Conservation (phyloP, 1,140 invertebrate genomes). For the Dinothrombium tinctorium region DNA sequence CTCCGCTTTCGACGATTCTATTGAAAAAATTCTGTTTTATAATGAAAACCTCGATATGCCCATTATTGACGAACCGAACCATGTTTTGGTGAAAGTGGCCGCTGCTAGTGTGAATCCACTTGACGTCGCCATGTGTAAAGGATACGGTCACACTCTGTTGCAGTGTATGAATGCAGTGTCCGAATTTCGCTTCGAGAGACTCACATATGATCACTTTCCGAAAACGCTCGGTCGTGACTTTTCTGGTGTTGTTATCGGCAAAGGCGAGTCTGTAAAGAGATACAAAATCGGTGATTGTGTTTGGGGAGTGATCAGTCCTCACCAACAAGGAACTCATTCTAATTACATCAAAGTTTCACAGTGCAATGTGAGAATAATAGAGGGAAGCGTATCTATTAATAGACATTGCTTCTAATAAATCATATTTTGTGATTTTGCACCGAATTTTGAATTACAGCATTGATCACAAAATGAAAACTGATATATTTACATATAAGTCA, state of each 20-base stretch:
- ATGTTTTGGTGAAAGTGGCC: conserved; percentile 51
- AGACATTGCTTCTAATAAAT: too few relatives aligned
- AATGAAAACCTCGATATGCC: neutral
- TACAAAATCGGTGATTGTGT: conserved; percentile 48
- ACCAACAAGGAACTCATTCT: conserved; percentile 30
- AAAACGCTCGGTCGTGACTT: conserved; percentile 63
- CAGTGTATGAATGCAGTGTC: neutral
- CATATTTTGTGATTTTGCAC: too few relatives aligned
- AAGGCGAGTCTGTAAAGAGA: conserved; percentile 36
- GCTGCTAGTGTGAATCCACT: conserved; percentile 74
- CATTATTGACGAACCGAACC: conserved; percentile 26
- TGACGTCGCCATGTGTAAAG: conserved; percentile 56
- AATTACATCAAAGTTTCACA: too few relatives aligned
- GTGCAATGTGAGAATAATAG: too few relatives aligned
- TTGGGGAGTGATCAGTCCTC: conserved; percentile 19
- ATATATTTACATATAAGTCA: too few relatives aligned
- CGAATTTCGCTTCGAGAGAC: too few relatives aligned
- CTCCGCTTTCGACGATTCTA: too few relatives aligned
- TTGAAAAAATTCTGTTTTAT: neutral
- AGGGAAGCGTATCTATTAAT: too few relatives aligned
- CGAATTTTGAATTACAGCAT: too few relatives aligned
- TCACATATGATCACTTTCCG: conserved; percentile 31
- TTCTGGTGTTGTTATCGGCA: conserved; percentile 44
- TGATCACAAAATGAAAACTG: too few relatives aligned
- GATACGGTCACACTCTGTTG: conserved; percentile 44